Evolutionary conservation across 2,888 invertebrate species (phyloP).

Genomic region (Thumatha senex): DNA sequence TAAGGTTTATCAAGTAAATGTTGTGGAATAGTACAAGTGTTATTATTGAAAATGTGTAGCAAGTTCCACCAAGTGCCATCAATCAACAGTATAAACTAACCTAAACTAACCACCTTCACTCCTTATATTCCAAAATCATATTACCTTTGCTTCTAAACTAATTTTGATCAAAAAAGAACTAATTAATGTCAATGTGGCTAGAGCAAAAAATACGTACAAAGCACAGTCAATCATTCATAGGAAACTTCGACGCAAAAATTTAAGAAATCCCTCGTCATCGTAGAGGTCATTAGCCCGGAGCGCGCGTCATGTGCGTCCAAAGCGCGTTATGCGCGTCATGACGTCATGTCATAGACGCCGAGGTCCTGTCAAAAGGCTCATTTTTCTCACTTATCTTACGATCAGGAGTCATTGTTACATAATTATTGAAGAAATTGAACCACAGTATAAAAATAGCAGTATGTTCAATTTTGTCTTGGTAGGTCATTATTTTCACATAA

Average conservation of each 20-base stretch:
- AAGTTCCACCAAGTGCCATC: too few relatives aligned
- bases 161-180: not conserved
- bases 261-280: conserved; percentile 3
- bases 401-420: conserved; percentile 56
- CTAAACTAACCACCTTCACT: too few relatives aligned
- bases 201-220: conserved; percentile 3
- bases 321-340: conserved; percentile 35
- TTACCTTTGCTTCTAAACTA: not conserved
- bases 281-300: conserved; percentile 2
- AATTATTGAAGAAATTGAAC: conserved; percentile 49
- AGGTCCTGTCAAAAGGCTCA: conserved; percentile 49
- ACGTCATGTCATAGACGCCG: conserved; percentile 48
- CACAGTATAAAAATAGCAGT: conserved; percentile 23
- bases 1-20: too few relatives aligned
- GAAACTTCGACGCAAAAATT: conserved; percentile 2
- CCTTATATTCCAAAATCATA: too few relatives aligned
- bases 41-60: too few relatives aligned
- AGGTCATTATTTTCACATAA: conserved; percentile 1
- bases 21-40: too few relatives aligned
- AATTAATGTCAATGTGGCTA: not conserved
- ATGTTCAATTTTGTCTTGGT: not conserved
- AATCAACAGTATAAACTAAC: too few relatives aligned
- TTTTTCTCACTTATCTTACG: conserved; percentile 58
- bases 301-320: conserved; percentile 14
- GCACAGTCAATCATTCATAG: not conserved